phyloP scores from a whole-genome alignment of 2,797 vertebrate species.

The Rhinichthys osculus region DNA sequence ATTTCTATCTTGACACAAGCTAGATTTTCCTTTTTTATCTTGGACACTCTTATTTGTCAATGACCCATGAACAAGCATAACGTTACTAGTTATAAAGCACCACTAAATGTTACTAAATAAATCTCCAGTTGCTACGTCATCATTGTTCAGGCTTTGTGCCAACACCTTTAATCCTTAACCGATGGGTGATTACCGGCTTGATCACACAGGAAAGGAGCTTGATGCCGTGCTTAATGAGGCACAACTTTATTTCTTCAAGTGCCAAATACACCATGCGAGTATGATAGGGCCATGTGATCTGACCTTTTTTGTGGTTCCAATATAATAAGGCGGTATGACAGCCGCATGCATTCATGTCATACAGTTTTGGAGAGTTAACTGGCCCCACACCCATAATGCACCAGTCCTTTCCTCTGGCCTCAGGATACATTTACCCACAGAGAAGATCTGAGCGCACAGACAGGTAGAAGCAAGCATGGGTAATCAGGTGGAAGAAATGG shows the following conservation, averaged over 20 bases:
- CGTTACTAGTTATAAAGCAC: neutral
- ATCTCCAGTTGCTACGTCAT: neutral
- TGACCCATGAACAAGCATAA: neutral
- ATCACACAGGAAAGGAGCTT: slow-evolving; percentile 16
- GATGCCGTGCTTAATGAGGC: slow-evolving; percentile 14
- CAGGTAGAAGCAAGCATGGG: slow-evolving; percentile 52
- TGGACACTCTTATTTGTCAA: neutral
- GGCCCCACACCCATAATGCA: slow-evolving; percentile 34
- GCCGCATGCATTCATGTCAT: slow-evolving; percentile 2
- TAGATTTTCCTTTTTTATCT: neutral
- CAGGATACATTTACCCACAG: slow-evolving; percentile 32
- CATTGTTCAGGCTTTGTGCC: neutral
- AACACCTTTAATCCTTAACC: neutral
- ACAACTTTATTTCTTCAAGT: slow-evolving; percentile 22
- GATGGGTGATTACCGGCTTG: neutral
- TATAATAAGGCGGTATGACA: slow-evolving; percentile 20
- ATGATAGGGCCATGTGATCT: neutral
- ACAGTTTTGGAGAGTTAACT: slow-evolving; percentile 36
- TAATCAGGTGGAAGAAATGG: slow-evolving; percentile 55
- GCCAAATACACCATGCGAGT: slow-evolving; percentile 9
- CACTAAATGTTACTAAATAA: slow-evolving; percentile 5
- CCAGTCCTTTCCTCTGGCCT: slow-evolving; percentile 31
- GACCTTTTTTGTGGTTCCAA: slow-evolving; percentile 26
- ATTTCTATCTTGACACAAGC: neutral
- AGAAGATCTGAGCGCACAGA: slow-evolving; percentile 42